Evolutionary conservation across 1,140 invertebrate species (phyloP), one percentile per base, ranked within the genome.

Genomic region (Macrocentrus cingulum): DNA sequence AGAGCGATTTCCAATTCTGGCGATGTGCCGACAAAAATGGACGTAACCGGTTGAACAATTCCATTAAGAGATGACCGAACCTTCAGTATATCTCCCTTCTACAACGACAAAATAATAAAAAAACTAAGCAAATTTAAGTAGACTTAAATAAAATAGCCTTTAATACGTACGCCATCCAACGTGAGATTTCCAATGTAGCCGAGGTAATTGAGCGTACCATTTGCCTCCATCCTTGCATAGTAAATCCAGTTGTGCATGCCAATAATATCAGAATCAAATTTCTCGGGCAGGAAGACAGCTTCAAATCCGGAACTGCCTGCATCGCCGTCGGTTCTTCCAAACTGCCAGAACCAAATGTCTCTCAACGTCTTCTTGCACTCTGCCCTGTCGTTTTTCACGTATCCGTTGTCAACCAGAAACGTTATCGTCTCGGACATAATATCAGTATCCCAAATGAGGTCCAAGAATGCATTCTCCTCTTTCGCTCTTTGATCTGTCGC

Each of bases 241-340:
- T 82, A 82, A 23, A 86, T 77, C 85, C 85, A 87, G 64, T 84
- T 83, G 63, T 87, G 85, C 46, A 87, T 71, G 3, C 85, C 85
- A 51, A 79, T 80, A 13, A 87, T 81, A 56, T 82, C 79, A 0
- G 75, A 74, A 13, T 80, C 79, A 41, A 84, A 80, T 37, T 83
- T 72, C 64, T 87, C 85, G 15, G 84, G 84, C 1, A 87, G 62
- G 60, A 84, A 86, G 2, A 85, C 76, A 15, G 85, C 84, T 59
- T 86, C 85, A 59, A 86, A 85, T 1, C 84, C 83, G 44, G 80
- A 82, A 53, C 82, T 84, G 0, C 82, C 80, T 0, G 80, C 63
- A 19, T 79, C 75, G 1, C 77, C 75, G 11, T 80, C 77, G 34
- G 78, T 77, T 41, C 84, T 69, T n/a, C 82, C 75, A 64, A 84